Evolutionary conservation across 2,113 vertebrate species (phyloP).

Genomic region (Cryptotis parvus): DNA sequence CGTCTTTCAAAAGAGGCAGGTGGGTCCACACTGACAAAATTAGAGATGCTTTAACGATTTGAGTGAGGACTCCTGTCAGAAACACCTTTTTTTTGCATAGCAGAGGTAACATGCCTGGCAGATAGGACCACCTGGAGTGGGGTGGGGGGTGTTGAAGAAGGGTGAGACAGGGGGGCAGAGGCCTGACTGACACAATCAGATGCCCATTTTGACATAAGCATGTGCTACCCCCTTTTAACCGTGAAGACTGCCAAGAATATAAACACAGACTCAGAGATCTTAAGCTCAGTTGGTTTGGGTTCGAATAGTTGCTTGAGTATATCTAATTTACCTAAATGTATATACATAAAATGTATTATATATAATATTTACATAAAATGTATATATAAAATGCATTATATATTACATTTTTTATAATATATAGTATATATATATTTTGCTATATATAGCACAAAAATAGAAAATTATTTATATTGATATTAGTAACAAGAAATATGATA

Average conservation of each 20-base stretch:
- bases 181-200: slow-evolving; percentile 58
- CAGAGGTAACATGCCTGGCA: slow-evolving; percentile 80
- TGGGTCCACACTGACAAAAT: slow-evolving; percentile 64
- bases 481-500: slow-evolving; percentile 25
- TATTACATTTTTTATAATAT: too few species aligned
- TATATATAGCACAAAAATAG: background rate
- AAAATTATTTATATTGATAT: background rate
- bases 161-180: background rate
- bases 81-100: slow-evolving; percentile 74
- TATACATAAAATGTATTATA: too few species aligned
- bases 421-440: background rate
- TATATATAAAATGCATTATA: too few species aligned
- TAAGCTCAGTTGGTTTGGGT: background rate
- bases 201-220: slow-evolving; percentile 37
- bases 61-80: slow-evolving; percentile 71
- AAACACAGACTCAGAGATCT: slow-evolving; percentile 43
- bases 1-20: slow-evolving; percentile 13
- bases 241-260: slow-evolving; percentile 52
- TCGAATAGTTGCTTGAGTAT: background rate
- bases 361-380: too few species aligned
- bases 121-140: slow-evolving; percentile 70
- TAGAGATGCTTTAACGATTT: slow-evolving; percentile 69
- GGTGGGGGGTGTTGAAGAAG: slow-evolving; percentile 33
- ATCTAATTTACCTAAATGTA: too few species aligned
- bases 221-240: background rate